Base-by-base conservation (phyloP, 1,140 invertebrate genomes). In the Babylonia areolata region DNA sequence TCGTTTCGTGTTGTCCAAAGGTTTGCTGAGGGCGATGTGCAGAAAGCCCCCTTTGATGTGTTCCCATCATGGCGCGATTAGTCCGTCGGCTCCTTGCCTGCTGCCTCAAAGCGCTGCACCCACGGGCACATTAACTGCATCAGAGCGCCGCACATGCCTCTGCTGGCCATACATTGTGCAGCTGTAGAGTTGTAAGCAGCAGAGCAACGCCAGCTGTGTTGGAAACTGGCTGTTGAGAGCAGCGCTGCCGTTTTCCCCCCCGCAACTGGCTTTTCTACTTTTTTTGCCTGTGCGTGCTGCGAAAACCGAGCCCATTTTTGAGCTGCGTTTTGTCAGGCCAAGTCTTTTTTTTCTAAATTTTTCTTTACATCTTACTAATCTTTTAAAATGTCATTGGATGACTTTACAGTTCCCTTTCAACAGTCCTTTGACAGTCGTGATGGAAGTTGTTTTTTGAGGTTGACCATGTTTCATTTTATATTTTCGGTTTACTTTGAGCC, bases 1-100 rank as follows among this genome's bases (percentile, higher is more conserved):
- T 77, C 75, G 35, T 77, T 39, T 40, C 75, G 75, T 77, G 31
- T 77, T 77, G 75, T 77, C 17, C 31, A 37, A 73, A 33, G n/a
- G 31, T 35, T 5, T 35, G 71, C 71, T 73, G 31, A 73, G 35
- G 35, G 71, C 71, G 12, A 73, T 37, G 35, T 33, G 12, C 31
- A 73, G 20, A 15, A 9, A 73, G 71, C 71, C 31, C 9, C n/a
- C 28, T 33, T 73, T 64, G 58, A 64, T 64, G 58, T 64, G 15
- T 64, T n/a, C 58, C 58, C 58, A 28, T 64, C 15, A 64, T 64
- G 58, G 58, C 58, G 58, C 58, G 15, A n/a, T 64, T 64, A 64
- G 5, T 64, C 58, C 58, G 28, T 64, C 58, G 28, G 5, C 58
- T 64, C 58, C 15, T 64, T n/a, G 58, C 58, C 31, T 73, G 71